Base-by-base conservation (phyloP, 2,113 vertebrate species). In the Cairina moschata region DNA sequence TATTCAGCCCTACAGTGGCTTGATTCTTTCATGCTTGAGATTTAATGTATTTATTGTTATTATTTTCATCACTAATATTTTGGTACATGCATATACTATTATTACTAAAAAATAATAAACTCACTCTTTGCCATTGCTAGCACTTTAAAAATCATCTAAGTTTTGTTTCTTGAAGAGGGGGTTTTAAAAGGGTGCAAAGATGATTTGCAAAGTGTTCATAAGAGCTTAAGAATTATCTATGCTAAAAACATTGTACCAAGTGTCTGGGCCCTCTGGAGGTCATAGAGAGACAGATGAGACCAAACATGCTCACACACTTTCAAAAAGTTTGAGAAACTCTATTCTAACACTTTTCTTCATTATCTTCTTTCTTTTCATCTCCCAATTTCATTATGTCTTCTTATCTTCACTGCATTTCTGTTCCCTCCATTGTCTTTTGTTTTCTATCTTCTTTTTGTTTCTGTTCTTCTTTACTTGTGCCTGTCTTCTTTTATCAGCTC, bases 361-460 rank as follows among this genome's bases (percentile, higher is more conserved):
- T 95, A 93, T 88, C 83, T 31, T 90, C 29, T 72, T 90, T 88
- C 17, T 62, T 90, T 94, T 92, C 62, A 82, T 83, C 86, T 89
- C 31, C 6, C 83, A 92, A n/a, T 92, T 94, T 86, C 12, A 31
- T 84, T 90, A 34, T 77, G 46, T 54, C 56, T 81, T 80, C 83
- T 96, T 96, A 94, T 92, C 88, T 91, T 86, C 7, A 32, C 17
- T 62, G 50, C 13, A 76, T 92, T 91, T 88, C 58, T 94, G n/a
- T 83, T 90, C 36, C 36, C 32, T 79, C 68, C 26, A 67, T 85
- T 90, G 59, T 68, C 56, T 88, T 54, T 88, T 95, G 68, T 88
- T 93, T 88, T 78, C 42, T 59, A 50, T 81, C 46, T 85, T 72
- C 9, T 68, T 93, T 74, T 91, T 52, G 23, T 81, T 95, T 17